Evolutionary conservation across 1,140 invertebrate species (phyloP), one percentile per base, ranked within the genome.

Genomic region (Brachionus koreanus): DNA sequence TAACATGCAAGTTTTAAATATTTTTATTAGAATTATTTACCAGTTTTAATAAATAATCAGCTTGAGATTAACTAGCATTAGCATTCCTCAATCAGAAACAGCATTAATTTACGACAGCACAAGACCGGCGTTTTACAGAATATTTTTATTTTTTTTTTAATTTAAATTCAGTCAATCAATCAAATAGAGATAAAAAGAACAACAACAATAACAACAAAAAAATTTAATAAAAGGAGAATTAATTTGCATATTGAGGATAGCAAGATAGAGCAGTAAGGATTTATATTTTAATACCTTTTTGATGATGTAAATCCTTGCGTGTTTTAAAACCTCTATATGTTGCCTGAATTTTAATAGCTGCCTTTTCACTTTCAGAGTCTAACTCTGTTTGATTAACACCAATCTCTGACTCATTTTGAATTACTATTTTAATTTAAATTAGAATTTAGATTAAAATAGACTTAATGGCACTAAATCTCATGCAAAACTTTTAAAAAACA

Each of bases 321-420:
- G 93, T 92, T 91, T 94, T 93, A 89, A 95, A 94, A 63, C 94
- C 94, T 84, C 94, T 91, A 90, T 96, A 96, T 52, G 94, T 94
- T 2, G 94, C 94, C 88, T 97, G 95, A 85, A 96, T 96, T 90
- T 94, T 95, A 42, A 92, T 93, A 25, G 94, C 95, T 9, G 95
- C 95, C 86, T 93, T 89, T 87, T 93, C 93, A 83, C 96, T 89
- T 84, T 95, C 94, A 5, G 89, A 89, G 85, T 91, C 90, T 7
- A 75, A 13, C 13, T 37, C 39, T 0, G 10, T 13, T 75, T 75
- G 23, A 29, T 75, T 37, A n/a, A 29, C 37, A 5, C 25, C 39
- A 43, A 43, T n/a, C 23, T 52, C 25, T n/a, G n/a, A n/a, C 39
- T 46, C 72, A 29, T 42, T 16, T 42, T 2, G 12, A 10, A 7